Base-by-base conservation (phyloP, 2,797 vertebrate species). In the Aldrovandia affinis region DNA sequence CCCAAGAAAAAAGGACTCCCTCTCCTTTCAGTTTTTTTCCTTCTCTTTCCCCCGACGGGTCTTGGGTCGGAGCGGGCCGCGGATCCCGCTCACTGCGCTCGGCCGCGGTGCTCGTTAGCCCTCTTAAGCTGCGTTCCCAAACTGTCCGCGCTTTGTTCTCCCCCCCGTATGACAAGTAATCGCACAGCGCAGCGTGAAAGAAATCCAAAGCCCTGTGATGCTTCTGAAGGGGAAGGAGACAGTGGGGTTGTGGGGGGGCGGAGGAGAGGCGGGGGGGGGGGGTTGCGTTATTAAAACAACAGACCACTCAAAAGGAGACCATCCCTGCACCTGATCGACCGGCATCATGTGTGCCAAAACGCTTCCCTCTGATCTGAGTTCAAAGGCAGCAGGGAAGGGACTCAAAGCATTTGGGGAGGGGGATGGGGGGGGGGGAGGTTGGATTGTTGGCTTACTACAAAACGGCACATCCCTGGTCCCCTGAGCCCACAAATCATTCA, bases 341-440 rank as follows among this genome's bases (percentile, higher is more conserved):
- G 59, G 85, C 89, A 89, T 81, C 82, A 85, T 85, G 86, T 84
- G 88, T 92, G 94, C 94, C 93, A 94, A 93, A 93, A 92, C 81
- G 82, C 86, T 91, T 85, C 85, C 81, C 89, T 96, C 94, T 95
- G 95, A 96, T 96, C 94, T 94, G 33, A 86, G 93, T 95, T 96
- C 95, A 96, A 95, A 96, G 93, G 88, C 93, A 90, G 93, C 91
- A 92, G 92, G 93, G 91, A 93, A 93, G 93, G 92, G 87, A 88
- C 94, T 95, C 92, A 95, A 95, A 95, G 92, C 92, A 85, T 92
- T 93, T 89, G 88, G 86, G 90, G 89, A 90, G 87, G 85, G 88
- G 88, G 89, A 86, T 73, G 81, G 89, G 88, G 84, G 78, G 85
- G 89, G 83, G 81, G 85, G 84, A 79, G 82, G 81, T 47, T n/a